A percentile compares a stretch with the other conserved stretches of the same genome.
phyloP scores from a whole-genome alignment of 2,797 vertebrate species.

The Enteromius trimaculatus region DNA sequence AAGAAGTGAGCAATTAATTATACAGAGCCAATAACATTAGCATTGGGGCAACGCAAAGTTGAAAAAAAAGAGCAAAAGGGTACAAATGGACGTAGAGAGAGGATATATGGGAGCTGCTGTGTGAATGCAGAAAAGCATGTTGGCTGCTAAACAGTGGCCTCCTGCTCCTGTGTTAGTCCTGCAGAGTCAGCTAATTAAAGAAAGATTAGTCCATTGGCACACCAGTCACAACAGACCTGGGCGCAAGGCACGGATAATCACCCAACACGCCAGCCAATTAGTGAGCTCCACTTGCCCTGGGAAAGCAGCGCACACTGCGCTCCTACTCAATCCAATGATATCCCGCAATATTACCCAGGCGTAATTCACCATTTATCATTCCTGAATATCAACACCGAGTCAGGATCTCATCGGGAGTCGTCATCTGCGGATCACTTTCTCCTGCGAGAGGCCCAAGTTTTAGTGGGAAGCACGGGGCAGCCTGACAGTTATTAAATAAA shows the following conservation, averaged over 20 bases:
- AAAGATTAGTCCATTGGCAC: conserved; percentile 78
- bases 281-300: conserved; percentile 74
- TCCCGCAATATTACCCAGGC: conserved; percentile 70
- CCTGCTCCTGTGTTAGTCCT: conserved; percentile 73
- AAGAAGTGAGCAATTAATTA: conserved; percentile 1
- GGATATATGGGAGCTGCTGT: conserved; percentile 9
- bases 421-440: conserved; percentile 63
- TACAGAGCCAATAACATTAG: conserved; percentile 7
- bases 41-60: not conserved
- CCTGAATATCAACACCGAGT: conserved; percentile 61
- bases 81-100: not conserved
- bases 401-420: conserved; percentile 60
- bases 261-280: conserved; percentile 78
- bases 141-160: conserved; percentile 62
- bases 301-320: conserved; percentile 67
- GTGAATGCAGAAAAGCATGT: conserved; percentile 53
- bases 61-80: conserved; percentile 5
- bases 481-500: conserved; percentile 56
- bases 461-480: conserved; percentile 22
- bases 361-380: conserved; percentile 72
- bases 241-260: conserved; percentile 74
- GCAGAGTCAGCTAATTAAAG: conserved; percentile 81
- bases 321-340: conserved; percentile 71
- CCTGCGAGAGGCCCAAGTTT: conserved; percentile 48
- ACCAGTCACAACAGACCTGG: conserved; percentile 74